phyloP scores from a whole-genome alignment of 2,113 vertebrate species.

The Varanus komodoensis region DNA sequence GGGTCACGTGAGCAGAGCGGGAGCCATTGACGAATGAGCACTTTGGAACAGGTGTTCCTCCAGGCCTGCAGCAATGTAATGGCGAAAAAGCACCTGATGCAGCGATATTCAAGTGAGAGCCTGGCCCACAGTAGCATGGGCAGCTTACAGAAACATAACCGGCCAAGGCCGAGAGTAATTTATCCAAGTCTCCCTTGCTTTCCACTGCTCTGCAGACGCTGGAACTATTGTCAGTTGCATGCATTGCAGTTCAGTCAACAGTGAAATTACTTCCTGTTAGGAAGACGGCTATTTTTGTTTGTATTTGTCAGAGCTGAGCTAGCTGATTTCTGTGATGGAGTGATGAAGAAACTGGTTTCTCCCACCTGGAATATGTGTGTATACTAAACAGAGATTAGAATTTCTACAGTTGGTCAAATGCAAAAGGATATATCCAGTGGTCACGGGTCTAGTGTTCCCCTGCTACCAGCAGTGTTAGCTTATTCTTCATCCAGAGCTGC shows the following conservation, averaged over 20 bases:
- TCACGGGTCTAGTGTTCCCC: not conserved
- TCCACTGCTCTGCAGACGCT: not conserved
- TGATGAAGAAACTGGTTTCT: constrained; percentile 46
- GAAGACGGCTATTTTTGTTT: constrained; percentile 56
- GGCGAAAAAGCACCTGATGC: not conserved
- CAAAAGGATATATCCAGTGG: accelerated
- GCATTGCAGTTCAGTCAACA: constrained; percentile 37
- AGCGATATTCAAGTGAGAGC: accelerated
- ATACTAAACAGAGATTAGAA: not conserved
- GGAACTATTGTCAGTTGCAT: not conserved
- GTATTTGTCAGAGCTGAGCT: constrained; percentile 27
- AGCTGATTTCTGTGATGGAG: constrained; percentile 22
- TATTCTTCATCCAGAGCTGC: not conserved
- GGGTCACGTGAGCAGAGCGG: not conserved
- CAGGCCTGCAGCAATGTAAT: not conserved
- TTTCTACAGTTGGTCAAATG: constrained; percentile 31
- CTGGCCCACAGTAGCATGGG: not conserved
- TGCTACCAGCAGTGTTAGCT: not conserved
- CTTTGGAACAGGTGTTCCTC: not conserved
- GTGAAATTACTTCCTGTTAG: constrained; percentile 54
- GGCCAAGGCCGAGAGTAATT: constrained; percentile 19
- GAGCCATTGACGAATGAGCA: not conserved
- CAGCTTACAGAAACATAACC: not conserved
- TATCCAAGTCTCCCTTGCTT: not conserved
- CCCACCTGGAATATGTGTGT: constrained; percentile 4